Evolutionary conservation across 2,797 vertebrate genomes (phyloP).

Genomic region (Paedocypris micromegethes): DNA sequence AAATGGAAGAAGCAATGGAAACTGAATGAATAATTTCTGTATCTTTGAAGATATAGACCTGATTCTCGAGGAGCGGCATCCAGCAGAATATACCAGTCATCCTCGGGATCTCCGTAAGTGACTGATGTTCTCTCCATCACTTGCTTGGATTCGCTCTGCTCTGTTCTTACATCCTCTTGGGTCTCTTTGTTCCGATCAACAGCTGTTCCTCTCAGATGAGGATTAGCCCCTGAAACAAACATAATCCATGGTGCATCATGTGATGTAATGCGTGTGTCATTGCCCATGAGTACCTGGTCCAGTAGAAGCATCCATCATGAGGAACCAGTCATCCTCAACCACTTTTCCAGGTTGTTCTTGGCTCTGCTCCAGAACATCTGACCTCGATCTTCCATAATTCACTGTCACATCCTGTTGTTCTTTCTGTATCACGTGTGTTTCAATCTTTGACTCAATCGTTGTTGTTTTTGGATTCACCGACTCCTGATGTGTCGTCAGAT

Average conservation of each 20-base stretch:
- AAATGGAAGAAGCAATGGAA: too few species aligned
- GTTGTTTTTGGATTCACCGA: background rate
- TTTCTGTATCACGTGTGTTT: slow-evolving; percentile 12
- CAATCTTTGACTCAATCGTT: background rate
- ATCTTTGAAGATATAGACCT: too few species aligned
- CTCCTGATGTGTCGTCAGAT: slow-evolving; percentile 15
- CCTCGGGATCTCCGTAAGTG: too few species aligned
- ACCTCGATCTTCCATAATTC: slow-evolving; percentile 26
- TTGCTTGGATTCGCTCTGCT: too few species aligned
- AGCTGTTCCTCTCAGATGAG: slow-evolving; percentile 4
- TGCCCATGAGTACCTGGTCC: slow-evolving; percentile 40
- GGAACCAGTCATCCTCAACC: slow-evolving; percentile 59
- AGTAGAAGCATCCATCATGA: slow-evolving; percentile 51
- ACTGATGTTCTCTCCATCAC: too few species aligned
- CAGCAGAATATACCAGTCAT: too few species aligned
- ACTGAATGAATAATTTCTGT: too few species aligned
- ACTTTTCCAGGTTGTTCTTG: slow-evolving; percentile 36
- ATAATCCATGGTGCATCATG: slow-evolving; percentile 3
- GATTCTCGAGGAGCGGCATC: too few species aligned
- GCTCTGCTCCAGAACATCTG: slow-evolving; percentile 40
- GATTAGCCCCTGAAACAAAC: slow-evolving; percentile 9
- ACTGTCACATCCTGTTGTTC: slow-evolving; percentile 1
- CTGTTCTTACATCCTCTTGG: too few species aligned
- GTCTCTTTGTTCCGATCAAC: background rate
- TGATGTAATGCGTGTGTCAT: background rate